Base-by-base conservation (phyloP, 2,888 invertebrate genomes). In the Galeopsomyia nigrocyanea region DNA sequence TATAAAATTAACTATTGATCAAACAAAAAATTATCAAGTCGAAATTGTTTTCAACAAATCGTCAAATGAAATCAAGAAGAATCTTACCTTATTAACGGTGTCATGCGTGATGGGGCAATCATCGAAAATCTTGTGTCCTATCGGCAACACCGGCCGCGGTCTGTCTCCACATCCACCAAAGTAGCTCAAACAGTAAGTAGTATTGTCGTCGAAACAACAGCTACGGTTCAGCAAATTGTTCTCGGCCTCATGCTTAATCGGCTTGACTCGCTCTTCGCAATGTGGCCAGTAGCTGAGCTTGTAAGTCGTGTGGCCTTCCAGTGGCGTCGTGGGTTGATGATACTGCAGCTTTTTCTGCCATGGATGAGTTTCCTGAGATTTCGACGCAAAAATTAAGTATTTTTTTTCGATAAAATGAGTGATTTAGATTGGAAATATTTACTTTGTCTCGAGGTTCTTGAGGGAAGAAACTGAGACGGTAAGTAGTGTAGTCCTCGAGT, bases 391-490 rank as follows among this genome's bases (percentile, higher is more conserved):
- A 39, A 39, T 39, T 13, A 39, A 39, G 7, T 39, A 7, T 1
- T 39, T 39, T 9, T 39, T 39, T 3, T 39, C 39, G 39, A 3
- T 7, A 31, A 31, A 7, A 31, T 7, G 31, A 39, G 13, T 10
- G 5, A 39, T 39, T 39, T 3, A 9, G 58, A 49, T 53, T 50
- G 14, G 17, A 39, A 16, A 16, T 17, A 58, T 74, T 51, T 74
- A 81, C 84, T 73, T 81, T 82, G 0, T 60, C 26, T 1, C 76
- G 75, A 3, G 75, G 7, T 46, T 81, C 77, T 13, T 76, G 81
- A 0, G 89, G 88, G 84, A 88, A 90, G 79, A 89, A 90, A 1
- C 90, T 90, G 84, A 90, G 87, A 79, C 87, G 89, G 75, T 90
- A 89, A 0, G 88, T 88, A 0, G 90, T 90, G 39, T 82, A 83